Conservation (phyloP, 1,140 invertebrate species). For the Solenopsis invicta region DNA sequence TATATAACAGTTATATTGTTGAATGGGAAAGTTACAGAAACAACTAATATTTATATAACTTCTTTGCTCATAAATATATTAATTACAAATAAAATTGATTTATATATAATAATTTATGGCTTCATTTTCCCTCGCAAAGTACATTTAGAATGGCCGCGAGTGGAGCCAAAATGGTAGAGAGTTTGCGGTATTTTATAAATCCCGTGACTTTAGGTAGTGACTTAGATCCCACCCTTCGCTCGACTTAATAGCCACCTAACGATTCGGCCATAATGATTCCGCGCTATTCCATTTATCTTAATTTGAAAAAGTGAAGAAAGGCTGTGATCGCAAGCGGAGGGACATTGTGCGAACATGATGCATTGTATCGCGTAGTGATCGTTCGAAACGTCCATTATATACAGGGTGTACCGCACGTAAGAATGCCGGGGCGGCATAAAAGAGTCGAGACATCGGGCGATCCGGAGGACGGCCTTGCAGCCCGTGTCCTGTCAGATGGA, state of each 20-base stretch:
- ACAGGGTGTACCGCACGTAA: constrained; percentile 1
- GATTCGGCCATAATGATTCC: constrained; percentile 5
- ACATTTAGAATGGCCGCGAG: no score
- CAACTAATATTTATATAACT: no score
- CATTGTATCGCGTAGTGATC: constrained; percentile 6
- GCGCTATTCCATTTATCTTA: constrained; percentile 32
- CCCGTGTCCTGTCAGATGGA: constrained; percentile 21
- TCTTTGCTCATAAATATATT: no score
- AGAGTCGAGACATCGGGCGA: constrained; percentile 20
- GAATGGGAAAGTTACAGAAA: no score
- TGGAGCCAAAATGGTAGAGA: no score
- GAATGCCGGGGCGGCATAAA: constrained; percentile 10
- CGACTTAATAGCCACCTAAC: neutral
- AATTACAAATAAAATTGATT: no score
- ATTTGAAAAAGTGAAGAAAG: constrained; percentile 34
- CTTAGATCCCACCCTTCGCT: neutral
- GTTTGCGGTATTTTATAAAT: no score
- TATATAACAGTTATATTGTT: no score
- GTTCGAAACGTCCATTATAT: constrained; percentile 20
- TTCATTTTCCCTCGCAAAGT: no score
- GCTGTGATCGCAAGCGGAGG: neutral
- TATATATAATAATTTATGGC: no score
- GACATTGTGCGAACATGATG: constrained; percentile 37
- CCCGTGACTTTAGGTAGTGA: neutral
- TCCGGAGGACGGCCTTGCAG: constrained; percentile 18